A percentile compares a stretch with the other conserved stretches of the same genome.
Conservation (phyloP, 2,888 invertebrate genomes). For the Drosophila ustulata region DNA sequence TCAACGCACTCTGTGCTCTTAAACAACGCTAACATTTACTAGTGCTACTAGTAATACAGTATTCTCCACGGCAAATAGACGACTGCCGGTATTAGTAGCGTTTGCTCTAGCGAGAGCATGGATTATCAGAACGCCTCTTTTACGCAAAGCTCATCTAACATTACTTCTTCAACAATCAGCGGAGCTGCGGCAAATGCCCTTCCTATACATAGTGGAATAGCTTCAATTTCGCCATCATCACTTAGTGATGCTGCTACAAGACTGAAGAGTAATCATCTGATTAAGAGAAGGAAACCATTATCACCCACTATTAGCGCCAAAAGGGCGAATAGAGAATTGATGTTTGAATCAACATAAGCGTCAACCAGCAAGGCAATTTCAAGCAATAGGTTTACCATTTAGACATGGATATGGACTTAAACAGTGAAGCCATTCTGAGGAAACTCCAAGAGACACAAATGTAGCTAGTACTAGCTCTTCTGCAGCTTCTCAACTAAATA, state of each 20-base stretch:
- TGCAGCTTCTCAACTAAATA: too few relatives aligned
- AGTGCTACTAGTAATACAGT: conserved; percentile 7
- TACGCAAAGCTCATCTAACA: background rate
- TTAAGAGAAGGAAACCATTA: background rate
- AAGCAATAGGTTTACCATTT: background rate
- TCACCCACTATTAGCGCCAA: background rate
- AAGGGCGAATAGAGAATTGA: background rate
- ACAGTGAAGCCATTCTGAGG: too few relatives aligned
- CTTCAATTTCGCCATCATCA: background rate
- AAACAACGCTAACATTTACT: conserved; percentile 9
- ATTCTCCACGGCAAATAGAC: background rate
- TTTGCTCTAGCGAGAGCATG: too few relatives aligned
- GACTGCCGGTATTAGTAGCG: too few relatives aligned
- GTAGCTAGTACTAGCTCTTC: too few relatives aligned
- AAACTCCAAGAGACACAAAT: too few relatives aligned
- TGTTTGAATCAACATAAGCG: background rate
- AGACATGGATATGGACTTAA: background rate
- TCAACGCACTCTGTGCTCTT: background rate
- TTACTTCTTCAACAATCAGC: background rate
- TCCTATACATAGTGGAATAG: background rate
- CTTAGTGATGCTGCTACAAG: background rate
- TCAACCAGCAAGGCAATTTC: background rate
- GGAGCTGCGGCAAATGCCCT: too few relatives aligned
- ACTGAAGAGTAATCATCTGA: background rate
- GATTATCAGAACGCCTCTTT: too few relatives aligned